Percentiles rank a stretch among this genome's conserved stretches.
Conservation (phyloP, 2,888 invertebrate species). For the Diarsia dahlii region DNA sequence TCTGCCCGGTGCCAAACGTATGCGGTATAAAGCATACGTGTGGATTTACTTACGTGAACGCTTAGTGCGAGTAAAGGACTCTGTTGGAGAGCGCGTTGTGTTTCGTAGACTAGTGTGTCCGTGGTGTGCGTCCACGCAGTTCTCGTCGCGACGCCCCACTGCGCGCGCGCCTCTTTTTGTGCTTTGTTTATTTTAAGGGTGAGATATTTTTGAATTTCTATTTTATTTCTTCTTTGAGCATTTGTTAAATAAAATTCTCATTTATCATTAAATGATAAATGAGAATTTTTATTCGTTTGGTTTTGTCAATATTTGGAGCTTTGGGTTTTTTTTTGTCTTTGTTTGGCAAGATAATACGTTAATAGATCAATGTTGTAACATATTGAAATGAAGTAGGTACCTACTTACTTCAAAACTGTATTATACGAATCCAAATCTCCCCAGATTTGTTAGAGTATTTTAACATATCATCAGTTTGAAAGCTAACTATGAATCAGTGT, state of each 20-base stretch:
- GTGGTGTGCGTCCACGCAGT: slow-evolving; percentile 59
- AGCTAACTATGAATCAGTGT: slow-evolving; percentile 11
- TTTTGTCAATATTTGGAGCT: not conserved
- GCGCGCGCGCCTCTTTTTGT: slow-evolving; percentile 62
- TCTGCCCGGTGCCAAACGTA: slow-evolving; percentile 49
- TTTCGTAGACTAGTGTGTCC: slow-evolving; percentile 8
- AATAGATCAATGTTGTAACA: slow-evolving; percentile 11
- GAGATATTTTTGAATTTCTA: slow-evolving; percentile 46
- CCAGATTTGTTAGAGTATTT: not conserved
- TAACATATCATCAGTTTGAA: not conserved
- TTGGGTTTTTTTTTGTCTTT: slow-evolving; percentile 20
- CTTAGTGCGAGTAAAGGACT: slow-evolving; percentile 59
- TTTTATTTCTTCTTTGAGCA: not conserved
- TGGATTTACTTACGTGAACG: slow-evolving; percentile 50
- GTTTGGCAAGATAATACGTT: slow-evolving; percentile 4
- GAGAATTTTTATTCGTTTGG: not conserved
- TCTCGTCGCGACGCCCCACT: slow-evolving; percentile 48
- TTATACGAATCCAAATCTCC: rapidly evolving
- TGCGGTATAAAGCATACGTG: slow-evolving; percentile 50
- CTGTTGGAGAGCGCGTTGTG: slow-evolving; percentile 33
- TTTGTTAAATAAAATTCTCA: not conserved
- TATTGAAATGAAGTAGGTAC: not conserved
- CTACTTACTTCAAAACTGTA: not conserved
- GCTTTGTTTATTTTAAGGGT: slow-evolving; percentile 54
- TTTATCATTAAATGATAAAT: slow-evolving; percentile 16